These are phyloP conservation scores for Marisa cornuarietis DNA, from an alignment of 1,140 invertebrate genomes.

Conservation along the genomic window DNA sequence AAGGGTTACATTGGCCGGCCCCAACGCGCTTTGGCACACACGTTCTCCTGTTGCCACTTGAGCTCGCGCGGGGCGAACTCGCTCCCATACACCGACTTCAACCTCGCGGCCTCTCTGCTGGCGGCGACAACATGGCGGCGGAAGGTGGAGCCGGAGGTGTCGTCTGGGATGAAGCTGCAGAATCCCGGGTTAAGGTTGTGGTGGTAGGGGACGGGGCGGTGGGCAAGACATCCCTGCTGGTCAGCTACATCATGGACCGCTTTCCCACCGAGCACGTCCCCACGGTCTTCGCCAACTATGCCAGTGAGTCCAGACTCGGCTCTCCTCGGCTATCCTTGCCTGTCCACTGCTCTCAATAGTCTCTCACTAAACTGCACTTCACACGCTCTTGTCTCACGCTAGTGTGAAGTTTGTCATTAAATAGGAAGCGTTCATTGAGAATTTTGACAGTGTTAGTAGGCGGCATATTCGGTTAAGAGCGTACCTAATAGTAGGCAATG, in stretches of 20 bases:
- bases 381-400: too few relatives aligned
- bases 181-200: conserved; percentile 80
- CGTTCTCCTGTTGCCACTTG: too few relatives aligned
- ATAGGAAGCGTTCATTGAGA: too few relatives aligned
- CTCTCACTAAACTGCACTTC: too few relatives aligned
- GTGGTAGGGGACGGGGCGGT: conserved; percentile 94
- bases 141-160: background rate
- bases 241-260: conserved; percentile 43
- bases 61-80: background rate
- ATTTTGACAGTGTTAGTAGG: too few relatives aligned
- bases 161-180: background rate
- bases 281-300: conserved; percentile 45
- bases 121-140: conserved; percentile 5
- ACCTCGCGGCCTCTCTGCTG: background rate
- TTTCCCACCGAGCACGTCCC: conserved; percentile 48
- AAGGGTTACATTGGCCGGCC: too few relatives aligned
- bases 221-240: conserved; percentile 70
- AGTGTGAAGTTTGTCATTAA: too few relatives aligned
- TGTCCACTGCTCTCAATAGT: background rate
- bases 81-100: background rate
- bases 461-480: too few relatives aligned
- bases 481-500: too few relatives aligned
- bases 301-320: conserved; percentile 23
- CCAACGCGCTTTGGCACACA: too few relatives aligned
- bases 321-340: too few relatives aligned